Percentiles rank a stretch among this genome's conserved stretches.
Conservation (phyloP, 2,797 vertebrate species). For the Steatocranus sp. region DNA sequence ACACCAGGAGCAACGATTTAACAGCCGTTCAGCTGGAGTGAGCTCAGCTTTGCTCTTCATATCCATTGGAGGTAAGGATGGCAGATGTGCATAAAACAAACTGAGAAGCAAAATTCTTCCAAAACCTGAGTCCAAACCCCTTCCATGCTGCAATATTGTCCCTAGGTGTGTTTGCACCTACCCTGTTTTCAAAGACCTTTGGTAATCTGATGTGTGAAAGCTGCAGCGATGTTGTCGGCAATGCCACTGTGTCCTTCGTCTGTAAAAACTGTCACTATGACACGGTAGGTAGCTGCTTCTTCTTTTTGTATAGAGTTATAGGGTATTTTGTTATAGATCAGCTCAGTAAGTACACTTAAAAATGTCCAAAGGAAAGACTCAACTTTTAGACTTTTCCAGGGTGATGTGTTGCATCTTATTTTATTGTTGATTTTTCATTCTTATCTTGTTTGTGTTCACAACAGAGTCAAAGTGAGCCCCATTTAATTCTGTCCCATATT, state of each 20-base stretch:
- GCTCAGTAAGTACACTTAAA: background rate
- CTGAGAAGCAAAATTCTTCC: background rate
- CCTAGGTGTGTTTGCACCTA: conserved; percentile 87
- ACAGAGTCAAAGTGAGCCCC: conserved; percentile 68
- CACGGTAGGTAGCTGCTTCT: conserved; percentile 62
- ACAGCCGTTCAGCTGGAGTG: conserved; percentile 86
- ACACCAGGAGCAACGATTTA: conserved; percentile 87
- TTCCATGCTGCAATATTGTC: background rate
- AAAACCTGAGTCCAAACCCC: background rate
- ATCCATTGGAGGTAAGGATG: conserved; percentile 82
- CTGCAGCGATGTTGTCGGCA: conserved; percentile 73
- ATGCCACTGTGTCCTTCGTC: conserved; percentile 70
- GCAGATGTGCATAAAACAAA: background rate
- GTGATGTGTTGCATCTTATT: fast-evolving
- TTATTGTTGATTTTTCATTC: background rate
- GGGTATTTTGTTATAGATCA: background rate
- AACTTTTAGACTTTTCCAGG: background rate
- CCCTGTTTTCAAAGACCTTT: conserved; percentile 88
- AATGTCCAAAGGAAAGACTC: background rate
- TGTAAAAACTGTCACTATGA: conserved; percentile 86
- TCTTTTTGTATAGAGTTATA: background rate
- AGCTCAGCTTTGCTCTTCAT: conserved; percentile 88
- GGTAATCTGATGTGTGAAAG: conserved; percentile 84
- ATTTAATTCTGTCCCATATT: conserved; percentile 69
- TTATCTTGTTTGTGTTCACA: background rate